A percentile compares a stretch with the other conserved stretches of the same genome.
Evolutionary conservation across 1,140 invertebrate species (phyloP).

Genomic region (Drosophila sp.): DNA sequence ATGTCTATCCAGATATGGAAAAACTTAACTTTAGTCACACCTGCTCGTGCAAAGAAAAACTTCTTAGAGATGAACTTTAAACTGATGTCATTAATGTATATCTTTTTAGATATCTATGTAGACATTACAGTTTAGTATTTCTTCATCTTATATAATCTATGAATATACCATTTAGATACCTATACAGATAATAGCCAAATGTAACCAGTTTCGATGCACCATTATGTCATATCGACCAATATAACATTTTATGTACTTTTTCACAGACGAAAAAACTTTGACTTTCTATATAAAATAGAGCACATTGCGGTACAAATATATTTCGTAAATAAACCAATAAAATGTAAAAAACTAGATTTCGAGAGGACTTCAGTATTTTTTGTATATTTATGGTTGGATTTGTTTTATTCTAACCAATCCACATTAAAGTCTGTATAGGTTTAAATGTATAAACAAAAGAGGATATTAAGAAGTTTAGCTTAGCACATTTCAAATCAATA

Average conservation of each 20-base stretch:
- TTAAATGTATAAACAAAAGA: too few relatives aligned
- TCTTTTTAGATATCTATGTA: neutral
- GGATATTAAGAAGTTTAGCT: too few relatives aligned
- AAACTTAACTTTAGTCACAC: constrained; percentile 86
- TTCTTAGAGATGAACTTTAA: constrained; percentile 63
- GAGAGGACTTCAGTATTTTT: too few relatives aligned
- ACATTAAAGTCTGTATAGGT: neutral
- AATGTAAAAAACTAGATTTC: too few relatives aligned
- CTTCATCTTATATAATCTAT: neutral
- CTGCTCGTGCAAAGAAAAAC: constrained; percentile 85
- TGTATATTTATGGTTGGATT: neutral
- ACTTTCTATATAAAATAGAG: constrained; percentile 23
- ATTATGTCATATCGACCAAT: neutral
- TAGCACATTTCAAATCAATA: neutral
- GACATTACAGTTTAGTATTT: neutral
- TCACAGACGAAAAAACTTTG: neutral
- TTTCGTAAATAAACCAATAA: neutral
- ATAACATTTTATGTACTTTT: constrained; percentile 12
- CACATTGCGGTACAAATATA: constrained; percentile 23
- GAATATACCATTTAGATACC: neutral
- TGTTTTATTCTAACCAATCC: neutral
- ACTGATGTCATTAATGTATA: neutral
- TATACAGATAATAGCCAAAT: constrained; percentile 14
- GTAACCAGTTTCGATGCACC: neutral
- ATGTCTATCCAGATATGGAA: constrained; percentile 90